Base-by-base conservation (phyloP, 1,140 invertebrate species). In the Streblospio benedicti region DNA sequence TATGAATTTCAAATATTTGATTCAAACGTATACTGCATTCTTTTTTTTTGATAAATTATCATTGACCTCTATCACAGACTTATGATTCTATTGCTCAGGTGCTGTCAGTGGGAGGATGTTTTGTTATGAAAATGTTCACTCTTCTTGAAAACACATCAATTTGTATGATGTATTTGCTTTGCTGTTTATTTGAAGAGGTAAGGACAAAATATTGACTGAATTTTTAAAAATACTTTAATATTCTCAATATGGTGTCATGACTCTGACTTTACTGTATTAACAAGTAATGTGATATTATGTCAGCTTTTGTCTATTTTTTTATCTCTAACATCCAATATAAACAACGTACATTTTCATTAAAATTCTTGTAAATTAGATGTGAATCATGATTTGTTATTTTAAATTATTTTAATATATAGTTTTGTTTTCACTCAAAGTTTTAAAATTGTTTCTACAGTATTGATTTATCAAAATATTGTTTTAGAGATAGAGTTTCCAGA, bases 41-140 rank as follows among this genome's bases (percentile, higher is more conserved):
- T n/a, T n/a, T n/a, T n/a, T n/a, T n/a, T n/a, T n/a, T n/a, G n/a
- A n/a, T n/a, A n/a, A n/a, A n/a, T n/a, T n/a, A n/a, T n/a, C n/a
- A n/a, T n/a, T n/a, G n/a, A n/a, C n/a, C n/a, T n/a, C n/a, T n/a
- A n/a, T n/a, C n/a, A n/a, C n/a, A n/a, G n/a, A n/a, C n/a, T n/a
- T n/a, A n/a, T n/a, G n/a, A n/a, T n/a, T n/a, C n/a, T n/a, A n/a
- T n/a, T n/a, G n/a, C n/a, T n/a, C n/a, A n/a, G n/a, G 76, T 89
- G 20, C 76, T 96, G n/a, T 73, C 80, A n/a, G 56, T 72, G 54
- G 85, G 84, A 57, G 93, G 93, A 2, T 84, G 79, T 63, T 85
- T 95, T 59, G 79, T 97, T 0, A 70, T 96, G n/a, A 97, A 97
- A 80, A 84, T 93, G 65, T 97, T 97, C 69, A 97, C 93, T 1